These are phyloP conservation scores for Lepilemur septentrionalis DNA, from an alignment of 2,797 vertebrate species.

Conservation along the genomic window DNA sequence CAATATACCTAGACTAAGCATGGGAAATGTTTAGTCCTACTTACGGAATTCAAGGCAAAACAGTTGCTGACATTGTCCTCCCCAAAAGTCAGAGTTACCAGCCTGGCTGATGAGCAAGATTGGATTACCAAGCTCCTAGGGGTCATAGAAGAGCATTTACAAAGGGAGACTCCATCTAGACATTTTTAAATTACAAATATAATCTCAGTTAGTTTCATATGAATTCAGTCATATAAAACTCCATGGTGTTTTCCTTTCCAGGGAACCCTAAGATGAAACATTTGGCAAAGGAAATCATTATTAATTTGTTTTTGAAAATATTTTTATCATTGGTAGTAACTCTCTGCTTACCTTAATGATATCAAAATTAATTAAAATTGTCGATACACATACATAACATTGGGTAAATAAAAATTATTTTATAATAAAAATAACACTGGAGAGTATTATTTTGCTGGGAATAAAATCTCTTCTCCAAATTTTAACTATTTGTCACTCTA, in stretches of 20 bases:
- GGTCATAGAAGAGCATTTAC: neutral
- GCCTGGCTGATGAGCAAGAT: neutral
- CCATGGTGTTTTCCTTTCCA: neutral
- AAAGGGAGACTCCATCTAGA: neutral
- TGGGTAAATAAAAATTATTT: conserved; percentile 5
- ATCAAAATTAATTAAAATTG: neutral
- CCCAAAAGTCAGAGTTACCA: neutral
- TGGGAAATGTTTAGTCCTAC: neutral
- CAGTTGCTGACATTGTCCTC: neutral
- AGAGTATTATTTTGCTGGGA: neutral
- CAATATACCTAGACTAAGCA: neutral
- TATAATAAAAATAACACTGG: neutral
- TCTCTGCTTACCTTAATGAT: neutral
- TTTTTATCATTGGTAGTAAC: neutral
- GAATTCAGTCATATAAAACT: conserved; percentile 1
- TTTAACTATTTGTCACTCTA: neutral
- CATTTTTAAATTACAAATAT: neutral
- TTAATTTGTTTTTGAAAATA: conserved; percentile 33
- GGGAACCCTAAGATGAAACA: neutral
- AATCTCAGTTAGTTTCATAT: neutral
- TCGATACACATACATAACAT: neutral
- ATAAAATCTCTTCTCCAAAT: conserved; percentile 32
- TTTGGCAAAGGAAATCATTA: conserved; percentile 35
- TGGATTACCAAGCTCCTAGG: neutral
- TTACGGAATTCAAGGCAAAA: neutral